phyloP scores from a whole-genome alignment of 2,113 vertebrate genomes.

The Percina caprodes region DNA sequence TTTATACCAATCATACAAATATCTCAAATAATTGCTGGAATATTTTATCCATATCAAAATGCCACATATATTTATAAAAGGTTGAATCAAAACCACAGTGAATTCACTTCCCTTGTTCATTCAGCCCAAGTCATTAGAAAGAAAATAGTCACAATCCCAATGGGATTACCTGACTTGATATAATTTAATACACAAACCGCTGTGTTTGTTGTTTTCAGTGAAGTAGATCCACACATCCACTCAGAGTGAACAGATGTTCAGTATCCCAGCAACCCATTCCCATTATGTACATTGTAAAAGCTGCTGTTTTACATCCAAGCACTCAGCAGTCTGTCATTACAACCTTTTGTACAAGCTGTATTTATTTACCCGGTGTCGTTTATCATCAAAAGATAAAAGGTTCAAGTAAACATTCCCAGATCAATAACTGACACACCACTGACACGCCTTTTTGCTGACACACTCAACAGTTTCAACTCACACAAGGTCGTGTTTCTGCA shows the following conservation, averaged over 20 bases:
- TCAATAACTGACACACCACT: slow-evolving; percentile 11
- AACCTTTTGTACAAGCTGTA: slow-evolving; percentile 34
- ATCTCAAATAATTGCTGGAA: background rate
- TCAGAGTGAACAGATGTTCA: slow-evolving; percentile 7
- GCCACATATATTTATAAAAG: background rate
- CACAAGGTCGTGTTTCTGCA: slow-evolving; percentile 17
- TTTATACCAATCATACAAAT: background rate
- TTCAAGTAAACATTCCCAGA: slow-evolving; percentile 35
- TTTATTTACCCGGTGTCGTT: slow-evolving; percentile 48
- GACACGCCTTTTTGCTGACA: slow-evolving; percentile 12
- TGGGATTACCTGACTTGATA: background rate
- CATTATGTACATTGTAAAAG: slow-evolving; percentile 28
- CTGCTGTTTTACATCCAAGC: slow-evolving; percentile 6
- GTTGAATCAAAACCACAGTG: background rate
- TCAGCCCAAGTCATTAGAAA: too few relatives aligned
- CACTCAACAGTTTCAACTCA: slow-evolving; percentile 19
- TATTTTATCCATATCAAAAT: background rate
- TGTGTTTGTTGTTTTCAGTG: background rate
- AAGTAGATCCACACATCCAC: background rate
- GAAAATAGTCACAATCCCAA: background rate
- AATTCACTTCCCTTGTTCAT: background rate
- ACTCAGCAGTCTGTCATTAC: background rate
- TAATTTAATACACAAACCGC: background rate
- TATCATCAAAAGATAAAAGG: slow-evolving; percentile 19
- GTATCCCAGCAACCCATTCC: slow-evolving; percentile 36